phyloP scores from a whole-genome alignment of 2,113 vertebrate species.

The Propithecus coquereli region DNA sequence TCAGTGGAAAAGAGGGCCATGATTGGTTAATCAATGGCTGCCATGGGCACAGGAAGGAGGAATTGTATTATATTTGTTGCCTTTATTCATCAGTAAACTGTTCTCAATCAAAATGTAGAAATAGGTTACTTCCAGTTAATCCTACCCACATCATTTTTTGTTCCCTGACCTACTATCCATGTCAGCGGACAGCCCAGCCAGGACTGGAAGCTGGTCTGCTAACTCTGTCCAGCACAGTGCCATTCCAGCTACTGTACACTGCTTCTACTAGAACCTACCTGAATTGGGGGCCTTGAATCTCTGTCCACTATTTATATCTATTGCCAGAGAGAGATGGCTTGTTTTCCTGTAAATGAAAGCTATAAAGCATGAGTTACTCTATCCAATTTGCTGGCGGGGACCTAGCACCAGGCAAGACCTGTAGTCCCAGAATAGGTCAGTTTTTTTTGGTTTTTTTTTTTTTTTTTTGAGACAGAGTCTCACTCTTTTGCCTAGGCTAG shows the following conservation, averaged over 20 bases:
- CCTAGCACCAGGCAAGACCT: not conserved
- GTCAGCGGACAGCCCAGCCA: not conserved
- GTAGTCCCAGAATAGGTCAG: not conserved
- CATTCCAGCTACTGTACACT: not conserved
- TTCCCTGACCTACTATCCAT: not conserved
- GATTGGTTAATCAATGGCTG: not conserved
- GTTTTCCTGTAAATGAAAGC: not conserved
- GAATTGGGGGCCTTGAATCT: not conserved
- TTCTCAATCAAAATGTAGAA: not conserved
- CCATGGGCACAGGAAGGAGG: not conserved
- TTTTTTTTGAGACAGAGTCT: no score
- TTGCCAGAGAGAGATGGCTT: not conserved
- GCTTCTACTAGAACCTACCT: not conserved
- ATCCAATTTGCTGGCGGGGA: not conserved
- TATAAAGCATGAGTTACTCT: conserved; percentile 4
- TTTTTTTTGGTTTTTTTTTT: no score
- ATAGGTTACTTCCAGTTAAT: not conserved
- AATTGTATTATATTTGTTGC: not conserved
- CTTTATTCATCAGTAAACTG: not conserved
- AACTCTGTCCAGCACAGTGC: not conserved
- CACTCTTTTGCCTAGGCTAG: no score
- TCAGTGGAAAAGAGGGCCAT: not conserved
- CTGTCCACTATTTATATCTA: not conserved
- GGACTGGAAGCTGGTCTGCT: not conserved
- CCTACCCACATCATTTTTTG: not conserved